Evolutionary conservation across 2,113 vertebrate species (phyloP).

Genomic region (Cynopterus brachyotis): DNA sequence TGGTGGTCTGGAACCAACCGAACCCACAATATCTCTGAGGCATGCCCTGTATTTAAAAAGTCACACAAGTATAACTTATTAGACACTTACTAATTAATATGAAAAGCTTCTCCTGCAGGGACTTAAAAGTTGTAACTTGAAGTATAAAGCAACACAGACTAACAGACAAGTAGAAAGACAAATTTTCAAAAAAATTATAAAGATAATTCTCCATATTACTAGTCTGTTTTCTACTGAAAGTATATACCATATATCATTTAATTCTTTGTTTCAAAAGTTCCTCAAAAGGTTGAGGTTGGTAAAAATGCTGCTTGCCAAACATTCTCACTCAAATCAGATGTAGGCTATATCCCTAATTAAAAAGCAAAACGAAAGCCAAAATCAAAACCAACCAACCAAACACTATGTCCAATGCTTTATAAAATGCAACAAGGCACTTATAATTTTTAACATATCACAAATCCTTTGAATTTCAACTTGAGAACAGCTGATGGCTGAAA

Average conservation of each 20-base stretch:
- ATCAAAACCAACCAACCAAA: background rate
- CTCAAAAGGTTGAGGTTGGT: background rate
- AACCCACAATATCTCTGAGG: background rate
- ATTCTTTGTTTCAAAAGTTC: background rate
- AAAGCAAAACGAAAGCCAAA: background rate
- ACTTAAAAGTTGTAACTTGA: background rate
- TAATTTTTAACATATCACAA: background rate
- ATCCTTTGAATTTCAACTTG: conserved; percentile 8
- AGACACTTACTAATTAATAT: background rate
- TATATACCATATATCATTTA: background rate
- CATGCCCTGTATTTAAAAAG: background rate
- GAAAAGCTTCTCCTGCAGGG: background rate
- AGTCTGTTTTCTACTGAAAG: background rate
- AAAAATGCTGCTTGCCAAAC: background rate
- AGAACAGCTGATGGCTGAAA: background rate
- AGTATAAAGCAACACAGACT: background rate
- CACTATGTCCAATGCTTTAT: background rate
- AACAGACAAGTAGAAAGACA: background rate
- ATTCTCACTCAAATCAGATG: background rate
- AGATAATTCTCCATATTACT: background rate
- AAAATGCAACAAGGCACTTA: background rate
- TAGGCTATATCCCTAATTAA: background rate
- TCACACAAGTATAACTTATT: background rate
- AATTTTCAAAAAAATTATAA: background rate
- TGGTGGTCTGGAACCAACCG: background rate